phyloP scores from a whole-genome alignment of 2,113 vertebrate species.

The Poeciliopsis occidentalis region DNA sequence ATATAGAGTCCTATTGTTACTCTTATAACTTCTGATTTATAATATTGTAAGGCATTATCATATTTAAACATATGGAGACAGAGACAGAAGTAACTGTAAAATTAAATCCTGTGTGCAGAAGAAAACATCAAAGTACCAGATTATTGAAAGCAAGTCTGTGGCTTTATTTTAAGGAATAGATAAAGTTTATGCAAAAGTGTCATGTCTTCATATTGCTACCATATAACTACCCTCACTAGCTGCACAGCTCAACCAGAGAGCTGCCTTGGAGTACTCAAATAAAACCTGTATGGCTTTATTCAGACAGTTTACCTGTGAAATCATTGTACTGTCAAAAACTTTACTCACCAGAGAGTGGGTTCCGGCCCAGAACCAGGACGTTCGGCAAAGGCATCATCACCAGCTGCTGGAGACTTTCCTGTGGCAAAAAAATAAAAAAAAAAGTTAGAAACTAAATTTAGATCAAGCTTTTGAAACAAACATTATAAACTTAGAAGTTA shows the following conservation, averaged over 20 bases:
- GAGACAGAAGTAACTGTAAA: conserved; percentile 3
- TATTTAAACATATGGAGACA: neutral
- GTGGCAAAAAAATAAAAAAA: conserved; percentile 24
- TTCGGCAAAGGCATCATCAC: conserved; percentile 98
- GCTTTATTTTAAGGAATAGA: neutral
- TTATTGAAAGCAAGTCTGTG: conserved; percentile 24
- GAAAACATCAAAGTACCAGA: conserved; percentile 22
- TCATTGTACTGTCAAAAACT: neutral
- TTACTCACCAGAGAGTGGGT: conserved; percentile 83
- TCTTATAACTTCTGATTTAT: neutral
- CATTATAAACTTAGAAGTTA: neutral
- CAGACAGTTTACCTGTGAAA: neutral
- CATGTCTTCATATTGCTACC: conserved; percentile 10
- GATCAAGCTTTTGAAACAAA: neutral
- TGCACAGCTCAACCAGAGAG: neutral
- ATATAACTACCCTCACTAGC: neutral
- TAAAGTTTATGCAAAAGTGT: neutral
- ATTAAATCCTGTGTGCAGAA: conserved; percentile 7
- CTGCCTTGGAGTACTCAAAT: neutral
- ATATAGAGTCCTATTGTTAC: neutral
- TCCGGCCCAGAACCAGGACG: conserved; percentile 91
- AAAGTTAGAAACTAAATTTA: neutral
- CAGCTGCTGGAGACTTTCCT: conserved; percentile 96
- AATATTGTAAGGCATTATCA: too few relatives aligned
- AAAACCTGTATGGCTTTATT: neutral